These are phyloP conservation scores for Dimorphilus gyrociliatus DNA, from an alignment of 2,888 invertebrate genomes.

Conservation along the genomic window DNA sequence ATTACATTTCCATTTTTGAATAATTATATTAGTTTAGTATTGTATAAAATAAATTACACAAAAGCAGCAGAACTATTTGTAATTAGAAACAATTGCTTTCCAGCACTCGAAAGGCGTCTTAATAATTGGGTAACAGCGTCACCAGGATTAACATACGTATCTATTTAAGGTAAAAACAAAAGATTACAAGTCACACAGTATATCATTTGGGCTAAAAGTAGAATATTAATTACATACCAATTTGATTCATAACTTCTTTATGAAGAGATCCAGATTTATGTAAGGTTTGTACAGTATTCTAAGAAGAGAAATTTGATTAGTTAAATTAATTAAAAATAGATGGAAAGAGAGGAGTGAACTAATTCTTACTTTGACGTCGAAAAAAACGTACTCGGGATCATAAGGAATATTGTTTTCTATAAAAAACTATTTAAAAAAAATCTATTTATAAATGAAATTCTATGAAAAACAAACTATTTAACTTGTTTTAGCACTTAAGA, in stretches of 20 bases:
- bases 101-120: slow-evolving; percentile 51
- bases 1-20: neutral
- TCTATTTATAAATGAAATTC: slow-evolving; percentile 2
- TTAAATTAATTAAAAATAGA: slow-evolving; percentile 5
- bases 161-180: slow-evolving; percentile 11
- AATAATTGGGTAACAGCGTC: slow-evolving; percentile 54
- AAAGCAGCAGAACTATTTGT: slow-evolving; percentile 92
- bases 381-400: slow-evolving; percentile 83
- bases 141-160: slow-evolving; percentile 19
- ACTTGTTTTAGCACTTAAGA: neutral
- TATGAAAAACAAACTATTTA: too few relatives aligned
- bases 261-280: slow-evolving; percentile 73
- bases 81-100: slow-evolving; percentile 79
- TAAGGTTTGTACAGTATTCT: slow-evolving; percentile 64
- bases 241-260: slow-evolving; percentile 62
- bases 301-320: slow-evolving; percentile 8
- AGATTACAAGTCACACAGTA: neutral
- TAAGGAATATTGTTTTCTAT: slow-evolving; percentile 72
- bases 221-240: slow-evolving; percentile 19
- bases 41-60: slow-evolving; percentile 46
- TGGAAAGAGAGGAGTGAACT: slow-evolving; percentile 1
- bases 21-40: neutral
- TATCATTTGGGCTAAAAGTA: neutral
- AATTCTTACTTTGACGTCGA: slow-evolving; percentile 64
- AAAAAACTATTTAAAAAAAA: slow-evolving; percentile 48